A percentile compares a stretch with the other conserved stretches of the same genome.
Conservation (phyloP, 2,888 invertebrate genomes). For the Euphydryas editha region DNA sequence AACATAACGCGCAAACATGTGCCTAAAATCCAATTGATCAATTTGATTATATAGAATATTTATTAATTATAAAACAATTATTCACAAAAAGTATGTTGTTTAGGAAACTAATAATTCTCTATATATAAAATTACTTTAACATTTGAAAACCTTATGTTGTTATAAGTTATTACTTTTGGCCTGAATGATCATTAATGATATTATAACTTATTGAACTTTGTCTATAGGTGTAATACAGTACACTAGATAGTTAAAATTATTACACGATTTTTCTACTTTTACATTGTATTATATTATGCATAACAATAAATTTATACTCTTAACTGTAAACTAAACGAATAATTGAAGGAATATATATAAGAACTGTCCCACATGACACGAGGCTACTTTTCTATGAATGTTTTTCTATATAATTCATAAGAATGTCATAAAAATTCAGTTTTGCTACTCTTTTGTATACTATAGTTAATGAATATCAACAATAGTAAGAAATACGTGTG, state of each 20-base stretch:
- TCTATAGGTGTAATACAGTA: not conserved
- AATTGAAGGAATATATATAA: not conserved
- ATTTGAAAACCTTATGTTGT: not conserved
- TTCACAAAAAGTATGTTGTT: not conserved
- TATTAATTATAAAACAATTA: not conserved
- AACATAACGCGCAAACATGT: not conserved
- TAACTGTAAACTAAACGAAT: not conserved
- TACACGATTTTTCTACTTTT: conserved; percentile 64
- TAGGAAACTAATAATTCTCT: not conserved
- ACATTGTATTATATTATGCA: conserved; percentile 58
- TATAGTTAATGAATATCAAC: not conserved
- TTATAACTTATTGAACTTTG: conserved; percentile 4
- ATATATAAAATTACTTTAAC: not conserved
- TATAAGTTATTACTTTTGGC: conserved; percentile 1
- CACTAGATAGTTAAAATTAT: not conserved
- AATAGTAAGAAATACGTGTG: not conserved
- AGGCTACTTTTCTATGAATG: not conserved
- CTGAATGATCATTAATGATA: not conserved
- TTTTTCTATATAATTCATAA: not conserved
- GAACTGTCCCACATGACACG: not conserved
- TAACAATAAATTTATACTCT: conserved; percentile 6
- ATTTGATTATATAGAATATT: not conserved
- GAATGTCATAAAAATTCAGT: not conserved
- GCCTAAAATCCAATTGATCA: not conserved
- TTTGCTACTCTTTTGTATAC: not conserved